Base-by-base conservation (phyloP, 1,140 invertebrate species). In the Patella vulgata region DNA sequence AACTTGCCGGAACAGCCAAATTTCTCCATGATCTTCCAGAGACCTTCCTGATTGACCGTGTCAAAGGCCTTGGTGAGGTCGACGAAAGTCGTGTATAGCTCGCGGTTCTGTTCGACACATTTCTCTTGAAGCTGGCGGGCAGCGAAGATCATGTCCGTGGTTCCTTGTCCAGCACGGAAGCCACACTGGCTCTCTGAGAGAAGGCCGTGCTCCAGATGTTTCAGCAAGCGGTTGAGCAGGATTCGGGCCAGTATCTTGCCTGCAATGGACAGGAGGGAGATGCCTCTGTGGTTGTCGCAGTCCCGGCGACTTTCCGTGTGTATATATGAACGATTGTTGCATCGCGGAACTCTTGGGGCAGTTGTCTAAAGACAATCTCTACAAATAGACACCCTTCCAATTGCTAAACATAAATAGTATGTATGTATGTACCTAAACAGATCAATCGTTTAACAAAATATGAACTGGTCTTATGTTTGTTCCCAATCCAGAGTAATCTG, bases 131-230 rank as follows among this genome's bases (percentile, higher is more conserved):
- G 48, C 33, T 70, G 67, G 12, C 54, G 44, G 4, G 53, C 63
- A 28, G 63, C 40, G 53, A 74, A 70, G 6, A 72, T 51, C 66
- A 70, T 71, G 47, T 68, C 63, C 2, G 54, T 43, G 8, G 60
- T 71, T 23, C 64, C 56, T 17, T 51, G 42, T 17, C 48, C 62
- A 25, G 19, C 25, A 17, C 55, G n/a, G 43, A 67, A 67, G 1
- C 64, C 64, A 70, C 63, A 67, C 55, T 66, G 63, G 23, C 50
- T 53, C 52, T 70, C 70, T 14, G 52, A 66, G 14, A 73, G 48
- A 17, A 56, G 14, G 40, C 43, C 62, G 25, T 21, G 21, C n/a
- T n/a, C n/a, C n/a, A 56, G 39, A 43, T 23, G 40, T 42, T 46
- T 23, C 23, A 2, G n/a, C 12, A 70, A 55, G 8, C 68, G 25